Conservation (phyloP, 1,140 invertebrate species). For the Dendrolimus punctatus region DNA sequence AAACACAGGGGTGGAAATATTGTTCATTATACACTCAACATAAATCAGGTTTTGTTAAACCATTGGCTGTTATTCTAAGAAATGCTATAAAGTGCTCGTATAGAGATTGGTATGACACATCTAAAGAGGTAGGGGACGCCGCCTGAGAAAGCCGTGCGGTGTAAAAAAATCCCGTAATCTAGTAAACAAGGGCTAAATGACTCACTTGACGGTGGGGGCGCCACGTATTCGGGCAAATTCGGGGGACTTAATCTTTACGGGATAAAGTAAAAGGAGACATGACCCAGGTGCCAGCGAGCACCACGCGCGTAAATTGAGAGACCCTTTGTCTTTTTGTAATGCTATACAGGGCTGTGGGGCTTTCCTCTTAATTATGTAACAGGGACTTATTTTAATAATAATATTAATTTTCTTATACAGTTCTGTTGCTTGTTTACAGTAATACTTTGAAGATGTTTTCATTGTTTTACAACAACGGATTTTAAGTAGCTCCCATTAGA, state of each 20-base stretch:
- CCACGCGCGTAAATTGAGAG: constrained; percentile 44
- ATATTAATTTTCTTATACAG: constrained; percentile 21
- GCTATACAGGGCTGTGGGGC: constrained; percentile 23
- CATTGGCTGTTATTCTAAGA: constrained; percentile 18
- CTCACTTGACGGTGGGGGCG: constrained; percentile 58
- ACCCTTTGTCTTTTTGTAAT: constrained; percentile 48
- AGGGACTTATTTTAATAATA: constrained; percentile 42
- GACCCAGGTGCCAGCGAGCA: constrained; percentile 59
- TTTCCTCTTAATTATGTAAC: constrained; percentile 51
- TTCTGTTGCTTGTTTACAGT: not conserved
- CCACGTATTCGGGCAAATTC: constrained; percentile 51
- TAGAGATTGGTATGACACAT: constrained; percentile 34
- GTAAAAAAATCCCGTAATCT: constrained; percentile 69
- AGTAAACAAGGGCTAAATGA: constrained; percentile 68
- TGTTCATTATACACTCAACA: constrained; percentile 3
- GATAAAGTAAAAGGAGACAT: constrained; percentile 69
- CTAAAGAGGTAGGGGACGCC: constrained; percentile 24
- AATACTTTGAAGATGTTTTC: too few species aligned
- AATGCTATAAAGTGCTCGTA: constrained; percentile 26
- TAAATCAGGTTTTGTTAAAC: constrained; percentile 15
- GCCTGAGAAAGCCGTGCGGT: constrained; percentile 44
- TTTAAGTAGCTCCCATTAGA: too few species aligned
- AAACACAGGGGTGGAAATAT: too few species aligned
- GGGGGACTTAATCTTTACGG: constrained; percentile 65
- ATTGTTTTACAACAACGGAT: too few species aligned